phyloP scores from a whole-genome alignment of 2,888 invertebrate genomes.

The Metallyticus violacea region DNA sequence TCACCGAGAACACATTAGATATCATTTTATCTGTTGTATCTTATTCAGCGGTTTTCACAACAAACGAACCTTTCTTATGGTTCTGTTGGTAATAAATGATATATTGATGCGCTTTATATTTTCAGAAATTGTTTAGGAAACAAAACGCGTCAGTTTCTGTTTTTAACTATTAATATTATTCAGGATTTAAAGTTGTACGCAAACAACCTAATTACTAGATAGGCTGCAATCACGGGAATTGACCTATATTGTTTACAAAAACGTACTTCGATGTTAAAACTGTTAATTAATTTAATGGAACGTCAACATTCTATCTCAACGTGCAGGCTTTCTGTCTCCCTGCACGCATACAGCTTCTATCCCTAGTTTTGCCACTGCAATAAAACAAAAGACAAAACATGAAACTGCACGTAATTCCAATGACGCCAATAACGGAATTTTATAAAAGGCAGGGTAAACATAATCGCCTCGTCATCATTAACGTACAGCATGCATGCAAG shows the following conservation, averaged over 20 bases:
- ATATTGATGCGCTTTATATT: no score
- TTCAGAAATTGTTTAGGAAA: no score
- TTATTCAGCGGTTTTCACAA: no score
- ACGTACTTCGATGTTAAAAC: not conserved
- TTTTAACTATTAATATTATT: not conserved
- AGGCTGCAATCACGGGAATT: not conserved
- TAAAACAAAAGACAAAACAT: no score
- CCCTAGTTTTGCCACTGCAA: not conserved
- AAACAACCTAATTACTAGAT: not conserved
- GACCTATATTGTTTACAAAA: not conserved
- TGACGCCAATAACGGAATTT: not conserved
- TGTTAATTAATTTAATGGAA: not conserved
- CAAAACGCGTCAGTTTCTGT: no score
- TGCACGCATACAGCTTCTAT: not conserved
- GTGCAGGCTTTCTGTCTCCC: not conserved
- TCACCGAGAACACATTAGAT: no score
- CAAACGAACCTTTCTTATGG: no score
- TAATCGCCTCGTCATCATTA: no score
- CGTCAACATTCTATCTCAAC: no score
- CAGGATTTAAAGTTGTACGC: not conserved
- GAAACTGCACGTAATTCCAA: not conserved
- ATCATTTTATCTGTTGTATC: no score
- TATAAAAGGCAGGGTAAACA: not conserved
- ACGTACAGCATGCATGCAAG: no score
- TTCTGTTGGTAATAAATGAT: no score